A percentile compares a stretch with the other conserved stretches of the same genome.
phyloP scores from a whole-genome alignment of 1,140 invertebrate species.

The Saccostrea cuccullata region DNA sequence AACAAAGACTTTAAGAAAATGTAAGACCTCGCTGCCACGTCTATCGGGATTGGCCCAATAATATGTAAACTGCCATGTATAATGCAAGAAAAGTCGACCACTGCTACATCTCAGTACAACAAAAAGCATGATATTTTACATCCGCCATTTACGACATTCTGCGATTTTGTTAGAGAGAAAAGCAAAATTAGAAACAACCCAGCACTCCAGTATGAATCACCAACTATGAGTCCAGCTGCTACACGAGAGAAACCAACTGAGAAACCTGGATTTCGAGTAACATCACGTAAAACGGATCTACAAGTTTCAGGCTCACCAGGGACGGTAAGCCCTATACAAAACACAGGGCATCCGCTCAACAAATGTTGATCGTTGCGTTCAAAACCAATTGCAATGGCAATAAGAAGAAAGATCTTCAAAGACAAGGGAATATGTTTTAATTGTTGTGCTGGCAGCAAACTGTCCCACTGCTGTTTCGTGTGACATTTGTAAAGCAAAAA shows the following conservation, averaged over 20 bases:
- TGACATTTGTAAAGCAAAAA: background rate
- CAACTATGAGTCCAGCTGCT: no score
- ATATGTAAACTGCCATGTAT: background rate
- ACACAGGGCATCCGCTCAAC: background rate
- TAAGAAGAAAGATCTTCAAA: background rate
- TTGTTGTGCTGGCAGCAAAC: background rate
- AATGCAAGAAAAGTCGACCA: conserved; percentile 38
- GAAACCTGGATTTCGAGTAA: no score
- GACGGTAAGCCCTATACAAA: no score
- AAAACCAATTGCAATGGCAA: background rate
- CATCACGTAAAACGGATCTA: background rate
- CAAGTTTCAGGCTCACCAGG: background rate
- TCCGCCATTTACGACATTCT: no score
- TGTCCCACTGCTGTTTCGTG: conserved; percentile 12
- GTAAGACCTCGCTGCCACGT: conserved; percentile 50
- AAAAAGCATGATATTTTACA: no score
- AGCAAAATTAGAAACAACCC: no score
- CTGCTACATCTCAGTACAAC: no score
- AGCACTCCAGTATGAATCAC: no score
- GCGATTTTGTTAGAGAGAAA: no score
- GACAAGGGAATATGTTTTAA: no score
- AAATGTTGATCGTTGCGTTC: conserved; percentile 25
- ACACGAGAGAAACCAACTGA: no score
- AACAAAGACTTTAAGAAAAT: conserved; percentile 49
- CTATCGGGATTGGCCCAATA: conserved; percentile 40